Conservation (phyloP, 1,140 invertebrate genomes). For the Drosophila auraria region DNA sequence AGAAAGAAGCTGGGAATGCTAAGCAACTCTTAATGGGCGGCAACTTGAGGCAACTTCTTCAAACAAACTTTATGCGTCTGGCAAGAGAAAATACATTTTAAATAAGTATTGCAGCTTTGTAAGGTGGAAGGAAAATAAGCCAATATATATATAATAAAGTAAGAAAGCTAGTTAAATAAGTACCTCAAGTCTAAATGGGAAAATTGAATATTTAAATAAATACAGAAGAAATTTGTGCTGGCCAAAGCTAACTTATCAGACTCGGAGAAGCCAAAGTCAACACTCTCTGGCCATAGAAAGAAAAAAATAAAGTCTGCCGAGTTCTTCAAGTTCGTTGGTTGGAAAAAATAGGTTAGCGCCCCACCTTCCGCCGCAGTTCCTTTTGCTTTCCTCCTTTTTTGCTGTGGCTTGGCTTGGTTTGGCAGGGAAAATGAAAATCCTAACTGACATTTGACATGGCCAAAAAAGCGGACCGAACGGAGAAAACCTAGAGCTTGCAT, state of each 20-base stretch:
- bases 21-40: background rate
- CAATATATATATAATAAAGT: no score
- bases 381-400: conserved; percentile 16
- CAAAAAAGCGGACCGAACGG: conserved; percentile 5
- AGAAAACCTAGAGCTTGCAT: conserved; percentile 33
- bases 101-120: background rate
- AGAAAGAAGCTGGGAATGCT: background rate
- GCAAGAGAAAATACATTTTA: conserved; percentile 1
- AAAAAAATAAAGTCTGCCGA: conserved; percentile 15
- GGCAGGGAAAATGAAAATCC: conserved; percentile 36
- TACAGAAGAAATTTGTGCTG: background rate
- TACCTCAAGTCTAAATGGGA: no score
- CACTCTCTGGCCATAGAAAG: conserved; percentile 2
- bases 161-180: no score
- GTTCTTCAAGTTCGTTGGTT: conserved; percentile 19
- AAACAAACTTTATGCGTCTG: background rate
- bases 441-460: conserved; percentile 50
- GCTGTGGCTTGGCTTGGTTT: background rate
- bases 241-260: background rate
- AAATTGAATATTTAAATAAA: background rate
- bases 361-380: background rate
- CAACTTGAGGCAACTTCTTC: background rate
- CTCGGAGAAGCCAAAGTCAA: background rate
- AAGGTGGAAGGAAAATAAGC: no score
- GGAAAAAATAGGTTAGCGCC: conserved; percentile 33